Percentiles rank a stretch among this genome's conserved stretches.
Evolutionary conservation across 1,140 invertebrate genomes (phyloP).

Genomic region (Pseudoatta argentina): DNA sequence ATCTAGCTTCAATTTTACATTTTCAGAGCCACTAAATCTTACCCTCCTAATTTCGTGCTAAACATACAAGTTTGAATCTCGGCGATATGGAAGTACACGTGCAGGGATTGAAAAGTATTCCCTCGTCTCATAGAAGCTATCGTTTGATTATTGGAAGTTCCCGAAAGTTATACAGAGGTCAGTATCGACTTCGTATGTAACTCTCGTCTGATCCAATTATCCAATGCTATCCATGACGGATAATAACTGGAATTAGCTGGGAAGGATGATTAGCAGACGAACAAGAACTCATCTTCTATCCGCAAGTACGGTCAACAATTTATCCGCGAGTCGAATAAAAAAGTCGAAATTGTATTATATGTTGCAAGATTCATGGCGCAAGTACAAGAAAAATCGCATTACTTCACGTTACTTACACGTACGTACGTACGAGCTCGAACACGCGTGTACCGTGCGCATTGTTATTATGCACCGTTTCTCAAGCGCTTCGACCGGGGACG

Average conservation of each 20-base stretch:
- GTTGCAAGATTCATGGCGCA: neutral
- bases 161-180: conserved; percentile 52
- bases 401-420: neutral
- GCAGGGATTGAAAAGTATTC: neutral
- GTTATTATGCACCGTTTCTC: conserved; percentile 55
- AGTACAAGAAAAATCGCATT: neutral
- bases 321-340: neutral
- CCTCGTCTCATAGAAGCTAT: conserved; percentile 3
- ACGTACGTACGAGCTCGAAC: neutral
- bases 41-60: conserved; percentile 10
- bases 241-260: conserved; percentile 43
- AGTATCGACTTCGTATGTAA: conserved; percentile 45
- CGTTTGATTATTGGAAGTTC: conserved; percentile 53
- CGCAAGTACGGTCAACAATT: conserved; percentile 8
- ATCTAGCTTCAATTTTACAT: conserved; percentile 9
- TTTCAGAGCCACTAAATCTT: conserved; percentile 3
- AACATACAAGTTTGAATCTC: conserved; percentile 42
- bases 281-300: conserved; percentile 18
- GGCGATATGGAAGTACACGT: conserved; percentile 36
- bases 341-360: neutral
- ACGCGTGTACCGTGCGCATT: conserved; percentile 4
- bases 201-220: conserved; percentile 56
- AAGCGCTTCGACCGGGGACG: conserved; percentile 58
- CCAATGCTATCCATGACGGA: conserved; percentile 13
- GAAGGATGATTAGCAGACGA: conserved; percentile 12